Evolutionary conservation across 2,797 vertebrate genomes (phyloP), one percentile per base, ranked within the genome.

Genomic region (Sardinella longiceps): DNA sequence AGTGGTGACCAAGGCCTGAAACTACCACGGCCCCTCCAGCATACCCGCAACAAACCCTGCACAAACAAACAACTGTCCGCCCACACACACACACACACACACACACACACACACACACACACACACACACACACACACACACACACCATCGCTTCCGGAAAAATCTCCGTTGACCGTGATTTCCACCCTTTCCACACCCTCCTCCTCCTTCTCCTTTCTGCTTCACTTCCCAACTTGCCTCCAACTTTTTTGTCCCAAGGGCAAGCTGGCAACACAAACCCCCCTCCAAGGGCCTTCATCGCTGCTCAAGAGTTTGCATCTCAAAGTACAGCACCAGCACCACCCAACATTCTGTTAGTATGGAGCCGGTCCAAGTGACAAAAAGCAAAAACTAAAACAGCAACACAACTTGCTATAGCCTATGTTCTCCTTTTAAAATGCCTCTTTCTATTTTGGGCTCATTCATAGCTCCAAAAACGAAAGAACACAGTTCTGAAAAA

Each of bases 101-200:
- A 5, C 56, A 60, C 56, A 60, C 56, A 60, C 48, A 51, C 28
- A 83, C 50, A 18, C 81, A 74, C 14, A 33, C 28, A 74, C 6
- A 37, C 30, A 37, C 28, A 74, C 30, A 28, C 11, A 74, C 30
- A 28, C 66, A 70, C 63, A 70, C 63, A 70, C 30, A 70, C 11
- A 70, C 30, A 70, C 63, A 70, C 25, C 48, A 50, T 14, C 12
- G 12, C 48, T 50, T 14, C 48, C n/a, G 25, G 23, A 80, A 14
- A 46, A 48, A 25, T 88, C 85, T 85, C 39, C 45, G 48, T 25
- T 0, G 84, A 23, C 50, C 80, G 87, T 89, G n/a, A 87, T 85
- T 87, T 85, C 51, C 18, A 5, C 7, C 63, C 86, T 88, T 88
- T 86, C 84, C 74, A 70, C 85, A 77, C 86, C 85, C 86, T 53